These are phyloP conservation scores for Xylocopa sonorina DNA, from an alignment of 1,140 invertebrate genomes.

Conservation along the genomic window DNA sequence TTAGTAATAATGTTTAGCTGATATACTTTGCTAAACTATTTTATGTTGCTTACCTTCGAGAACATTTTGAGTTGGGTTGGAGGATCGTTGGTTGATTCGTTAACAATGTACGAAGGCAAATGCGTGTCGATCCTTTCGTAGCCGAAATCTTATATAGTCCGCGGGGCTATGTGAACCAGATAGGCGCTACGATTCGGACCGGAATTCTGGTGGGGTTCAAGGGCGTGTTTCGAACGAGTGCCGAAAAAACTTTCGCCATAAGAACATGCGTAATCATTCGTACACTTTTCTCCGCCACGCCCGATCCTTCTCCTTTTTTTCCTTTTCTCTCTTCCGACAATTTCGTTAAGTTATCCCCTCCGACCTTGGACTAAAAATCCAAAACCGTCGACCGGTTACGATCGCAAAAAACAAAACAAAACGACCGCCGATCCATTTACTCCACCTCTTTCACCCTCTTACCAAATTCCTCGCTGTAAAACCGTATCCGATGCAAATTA, in stretches of 20 bases:
- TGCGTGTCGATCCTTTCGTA: conserved; percentile 21
- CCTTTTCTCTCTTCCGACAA: conserved; percentile 6
- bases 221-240: conserved; percentile 31
- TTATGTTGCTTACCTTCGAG: conserved; percentile 49
- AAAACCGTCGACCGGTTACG: conserved; percentile 14
- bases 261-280: conserved; percentile 17
- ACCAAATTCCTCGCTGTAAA: not conserved
- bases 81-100: conserved; percentile 51
- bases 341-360: conserved; percentile 19
- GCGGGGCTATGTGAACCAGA: not conserved
- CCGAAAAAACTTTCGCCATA: conserved; percentile 44
- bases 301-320: conserved; percentile 8
- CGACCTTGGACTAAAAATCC: conserved; percentile 49
- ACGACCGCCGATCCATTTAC: conserved; percentile 9
- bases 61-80: conserved; percentile 49
- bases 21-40: not conserved
- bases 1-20: too few relatives aligned
- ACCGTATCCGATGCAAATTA: not conserved
- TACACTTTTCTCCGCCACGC: conserved; percentile 28
- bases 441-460: not conserved
- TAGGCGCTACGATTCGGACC: not conserved
- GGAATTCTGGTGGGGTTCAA: conserved; percentile 38
- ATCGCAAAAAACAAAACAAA: conserved; percentile 6
- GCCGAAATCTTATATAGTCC: conserved; percentile 52
- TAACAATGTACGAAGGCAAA: conserved; percentile 31